Conservation (phyloP, 2,797 vertebrate species). For the Scarus forsteni region DNA sequence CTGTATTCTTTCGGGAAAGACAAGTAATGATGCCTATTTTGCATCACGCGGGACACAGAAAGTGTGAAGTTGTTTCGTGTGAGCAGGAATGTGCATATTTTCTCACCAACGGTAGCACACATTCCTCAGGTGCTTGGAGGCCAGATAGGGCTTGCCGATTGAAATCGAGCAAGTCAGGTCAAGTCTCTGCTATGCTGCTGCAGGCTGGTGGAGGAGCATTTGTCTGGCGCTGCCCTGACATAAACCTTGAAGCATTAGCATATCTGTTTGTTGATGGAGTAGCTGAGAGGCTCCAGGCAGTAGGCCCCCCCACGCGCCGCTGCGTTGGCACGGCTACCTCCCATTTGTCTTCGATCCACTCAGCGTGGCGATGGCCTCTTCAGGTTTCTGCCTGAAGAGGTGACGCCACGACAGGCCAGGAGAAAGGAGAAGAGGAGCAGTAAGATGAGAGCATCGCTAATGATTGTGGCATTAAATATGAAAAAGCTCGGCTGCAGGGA, state of each 20-base stretch:
- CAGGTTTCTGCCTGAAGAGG: slow-evolving; percentile 58
- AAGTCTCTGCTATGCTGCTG: slow-evolving; percentile 50
- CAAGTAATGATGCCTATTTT: neutral
- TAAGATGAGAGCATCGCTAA: slow-evolving; percentile 68
- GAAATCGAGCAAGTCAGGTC: slow-evolving; percentile 68
- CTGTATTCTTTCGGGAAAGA: neutral
- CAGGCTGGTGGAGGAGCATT: slow-evolving; percentile 25
- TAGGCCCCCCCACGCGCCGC: neutral
- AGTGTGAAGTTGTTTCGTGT: neutral
- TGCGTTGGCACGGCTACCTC: slow-evolving; percentile 21
- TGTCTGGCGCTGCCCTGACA: neutral
- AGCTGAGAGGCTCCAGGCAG: neutral
- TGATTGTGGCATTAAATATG: slow-evolving; percentile 78
- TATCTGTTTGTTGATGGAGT: neutral
- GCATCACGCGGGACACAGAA: neutral
- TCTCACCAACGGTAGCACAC: slow-evolving; percentile 28
- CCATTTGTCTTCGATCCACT: slow-evolving; percentile 47
- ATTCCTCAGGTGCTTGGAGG: slow-evolving; percentile 65
- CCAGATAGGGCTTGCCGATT: slow-evolving; percentile 54
- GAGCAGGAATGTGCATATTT: slow-evolving; percentile 31
- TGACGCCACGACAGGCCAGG: slow-evolving; percentile 31
- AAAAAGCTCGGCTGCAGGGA: slow-evolving; percentile 39
- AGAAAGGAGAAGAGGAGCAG: slow-evolving; percentile 55
- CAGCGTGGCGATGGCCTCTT: slow-evolving; percentile 54
- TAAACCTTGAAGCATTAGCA: neutral